Base-by-base conservation (phyloP, 1,140 invertebrate genomes). In the Holcopasites calliopsidis region DNA sequence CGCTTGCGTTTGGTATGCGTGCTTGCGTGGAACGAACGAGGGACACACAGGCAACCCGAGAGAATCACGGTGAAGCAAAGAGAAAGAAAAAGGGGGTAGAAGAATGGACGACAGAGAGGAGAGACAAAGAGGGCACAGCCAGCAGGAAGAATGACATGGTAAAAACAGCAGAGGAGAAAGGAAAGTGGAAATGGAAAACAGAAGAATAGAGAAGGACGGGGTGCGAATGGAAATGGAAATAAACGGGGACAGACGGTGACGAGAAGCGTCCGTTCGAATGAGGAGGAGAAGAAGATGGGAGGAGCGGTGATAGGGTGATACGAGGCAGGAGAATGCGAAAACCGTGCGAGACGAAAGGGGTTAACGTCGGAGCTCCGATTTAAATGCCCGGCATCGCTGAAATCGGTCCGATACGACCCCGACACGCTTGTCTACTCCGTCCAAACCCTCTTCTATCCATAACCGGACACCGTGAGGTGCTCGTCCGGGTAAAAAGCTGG, bases 381-480 rank as follows among this genome's bases (percentile, higher is more conserved):
- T 87, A 86, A 87, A 87, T 87, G 79, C 79, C 62, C 80, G 82
- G 71, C 85, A 84, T 87, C 71, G 85, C 57, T 87, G 81, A 84
- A 87, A 88, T 88, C 86, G 83, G 77, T 88, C 75, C 69, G 81
- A 79, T 79, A 81, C 83, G 83, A 87, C 83, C 85, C 44, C 61
- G 79, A 78, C 65, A 78, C 69, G 65, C 73, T 72, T 65, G 75
- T 78, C 54, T 75, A 66, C 70, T 75, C 79, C 85, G 82, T 86
- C 87, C 80, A 58, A 54, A 47, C n/a, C 65, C 64, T 42, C 75
- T 68, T 69, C 61, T 28, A 52, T 57, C 35, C 58, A 8, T 52
- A 52, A 40, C 35, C 44, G 28, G 49, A 40, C 47, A 16, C 49
- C 58, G 47, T n/a, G 35, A 73, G 50, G 50, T 66, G 50, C 47